These are phyloP conservation scores for Darevskia nairensis DNA, from an alignment of 2,797 vertebrate genomes.

Conservation along the genomic window DNA sequence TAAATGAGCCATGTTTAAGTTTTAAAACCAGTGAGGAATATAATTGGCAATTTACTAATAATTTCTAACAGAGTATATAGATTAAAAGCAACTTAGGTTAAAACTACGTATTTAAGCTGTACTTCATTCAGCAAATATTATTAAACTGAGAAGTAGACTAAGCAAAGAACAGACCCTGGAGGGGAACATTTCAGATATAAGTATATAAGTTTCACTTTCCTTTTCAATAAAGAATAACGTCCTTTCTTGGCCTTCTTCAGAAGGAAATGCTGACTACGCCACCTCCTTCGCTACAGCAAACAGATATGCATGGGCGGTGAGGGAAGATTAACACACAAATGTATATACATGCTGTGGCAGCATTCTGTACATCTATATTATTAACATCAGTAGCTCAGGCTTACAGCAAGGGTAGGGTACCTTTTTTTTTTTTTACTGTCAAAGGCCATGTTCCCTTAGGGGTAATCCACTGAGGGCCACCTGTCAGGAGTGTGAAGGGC, in stretches of 20 bases:
- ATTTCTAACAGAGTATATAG: not conserved
- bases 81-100: not conserved
- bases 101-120: not conserved
- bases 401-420: not conserved
- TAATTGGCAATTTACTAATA: not conserved
- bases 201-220: conserved; percentile 9
- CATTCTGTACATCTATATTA: not conserved
- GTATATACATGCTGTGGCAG: not conserved
- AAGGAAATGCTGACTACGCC: not conserved
- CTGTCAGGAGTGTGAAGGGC: too few species aligned
- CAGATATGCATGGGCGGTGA: not conserved
- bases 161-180: not conserved
- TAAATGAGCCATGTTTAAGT: not conserved
- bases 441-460: not conserved
- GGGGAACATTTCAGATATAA: not conserved
- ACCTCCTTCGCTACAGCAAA: not conserved
- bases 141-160: not conserved
- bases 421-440: not conserved
- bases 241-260: conserved; percentile 28
- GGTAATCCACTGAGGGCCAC: not conserved
- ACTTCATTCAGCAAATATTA: not conserved
- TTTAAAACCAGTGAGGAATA: not conserved
- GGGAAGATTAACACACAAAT: not conserved
- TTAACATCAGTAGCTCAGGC: not conserved
- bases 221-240: conserved; percentile 29